phyloP scores from a whole-genome alignment of 2,797 vertebrate genomes.

The Neostethus bicornis region DNA sequence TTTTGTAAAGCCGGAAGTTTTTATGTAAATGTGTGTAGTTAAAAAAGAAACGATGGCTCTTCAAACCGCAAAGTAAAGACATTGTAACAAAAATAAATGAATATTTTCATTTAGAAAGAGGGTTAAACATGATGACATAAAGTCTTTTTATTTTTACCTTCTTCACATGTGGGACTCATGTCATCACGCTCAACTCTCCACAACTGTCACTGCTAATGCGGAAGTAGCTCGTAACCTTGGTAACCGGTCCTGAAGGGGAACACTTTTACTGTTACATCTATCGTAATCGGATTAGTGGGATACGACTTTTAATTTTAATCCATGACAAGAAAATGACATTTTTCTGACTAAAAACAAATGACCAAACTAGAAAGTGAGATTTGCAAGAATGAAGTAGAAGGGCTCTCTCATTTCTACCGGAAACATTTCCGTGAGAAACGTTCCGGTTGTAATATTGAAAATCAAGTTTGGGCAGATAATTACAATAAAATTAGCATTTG shows the following conservation, averaged over 20 bases:
- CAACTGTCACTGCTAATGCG: constrained; percentile 42
- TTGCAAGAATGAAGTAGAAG: background rate
- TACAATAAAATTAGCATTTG: too few species aligned
- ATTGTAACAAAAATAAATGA: constrained; percentile 26
- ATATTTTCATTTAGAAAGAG: background rate
- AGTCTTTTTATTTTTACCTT: background rate
- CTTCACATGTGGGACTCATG: background rate
- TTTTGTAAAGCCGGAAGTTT: background rate
- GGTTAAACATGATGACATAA: background rate
- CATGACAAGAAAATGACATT: too few species aligned
- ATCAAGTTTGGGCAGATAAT: too few species aligned
- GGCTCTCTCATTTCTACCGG: too few species aligned
- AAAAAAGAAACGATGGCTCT: constrained; percentile 13
- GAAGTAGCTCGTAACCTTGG: constrained; percentile 1
- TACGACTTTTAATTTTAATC: too few species aligned
- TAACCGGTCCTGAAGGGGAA: background rate
- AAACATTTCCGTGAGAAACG: constrained; percentile 29
- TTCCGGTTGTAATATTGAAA: constrained; percentile 55
- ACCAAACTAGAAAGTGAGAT: background rate
- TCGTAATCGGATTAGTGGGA: too few species aligned
- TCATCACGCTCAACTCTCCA: background rate
- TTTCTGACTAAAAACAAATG: fast-evolving
- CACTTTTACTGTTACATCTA: background rate
- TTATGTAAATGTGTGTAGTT: constrained; percentile 11
- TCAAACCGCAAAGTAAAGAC: constrained; percentile 42